Evolutionary conservation across 2,888 invertebrate genomes (phyloP).

Genomic region (Osmoderma eremita): DNA sequence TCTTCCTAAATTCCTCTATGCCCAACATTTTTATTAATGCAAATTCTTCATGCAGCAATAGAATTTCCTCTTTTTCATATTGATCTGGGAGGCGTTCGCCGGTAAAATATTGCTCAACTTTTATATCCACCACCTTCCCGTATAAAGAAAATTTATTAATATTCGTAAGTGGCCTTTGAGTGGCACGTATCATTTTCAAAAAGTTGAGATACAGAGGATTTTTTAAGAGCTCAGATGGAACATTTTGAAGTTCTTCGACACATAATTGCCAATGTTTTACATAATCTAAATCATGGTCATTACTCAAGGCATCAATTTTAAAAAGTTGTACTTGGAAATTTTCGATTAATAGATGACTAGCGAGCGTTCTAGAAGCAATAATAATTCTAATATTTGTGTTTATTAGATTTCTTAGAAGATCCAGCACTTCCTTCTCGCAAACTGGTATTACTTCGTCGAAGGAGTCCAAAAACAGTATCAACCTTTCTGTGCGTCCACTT

Average conservation of each 20-base stretch:
- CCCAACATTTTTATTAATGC: neutral
- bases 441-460: neutral
- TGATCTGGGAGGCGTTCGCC: no score
- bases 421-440: neutral
- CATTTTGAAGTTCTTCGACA: neutral
- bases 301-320: neutral
- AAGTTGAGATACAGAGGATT: neutral
- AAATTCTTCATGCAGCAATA: neutral
- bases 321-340: neutral
- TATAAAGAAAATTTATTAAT: neutral
- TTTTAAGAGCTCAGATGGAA: neutral
- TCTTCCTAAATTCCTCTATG: neutral
- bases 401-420: neutral
- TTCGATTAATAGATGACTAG: neutral
- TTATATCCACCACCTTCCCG: neutral
- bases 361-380: neutral
- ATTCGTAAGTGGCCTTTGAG: neutral
- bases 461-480: slow-evolving; percentile 5
- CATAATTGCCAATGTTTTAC: neutral
- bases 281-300: neutral
- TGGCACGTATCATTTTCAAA: neutral
- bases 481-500: no score
- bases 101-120: neutral
- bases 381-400: neutral
- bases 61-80: no score